These are phyloP conservation scores for Phataginus tricuspis DNA, from an alignment of 2,797 vertebrate genomes.

Conservation along the genomic window DNA sequence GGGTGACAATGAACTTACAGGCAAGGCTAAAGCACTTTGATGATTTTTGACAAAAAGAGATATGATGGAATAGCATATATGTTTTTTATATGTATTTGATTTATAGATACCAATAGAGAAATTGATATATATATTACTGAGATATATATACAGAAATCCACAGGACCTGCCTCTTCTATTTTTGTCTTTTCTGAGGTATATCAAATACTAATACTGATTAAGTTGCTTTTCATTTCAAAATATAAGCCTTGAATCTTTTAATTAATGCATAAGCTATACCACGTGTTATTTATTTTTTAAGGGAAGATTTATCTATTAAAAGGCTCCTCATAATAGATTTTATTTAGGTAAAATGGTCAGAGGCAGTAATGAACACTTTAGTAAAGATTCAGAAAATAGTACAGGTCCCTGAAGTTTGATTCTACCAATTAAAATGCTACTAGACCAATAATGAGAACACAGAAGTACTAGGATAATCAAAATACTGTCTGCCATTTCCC, in stretches of 20 bases:
- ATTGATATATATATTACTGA: neutral
- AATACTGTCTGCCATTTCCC: neutral
- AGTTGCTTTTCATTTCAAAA: constrained; percentile 46
- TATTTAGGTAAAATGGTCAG: neutral
- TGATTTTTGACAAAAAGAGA: neutral
- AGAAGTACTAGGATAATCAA: neutral
- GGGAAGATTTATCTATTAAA: neutral
- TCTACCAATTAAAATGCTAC: neutral
- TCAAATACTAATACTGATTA: neutral
- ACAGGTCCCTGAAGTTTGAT: neutral
- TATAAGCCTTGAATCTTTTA: neutral
- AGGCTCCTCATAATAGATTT: neutral
- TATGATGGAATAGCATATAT: neutral
- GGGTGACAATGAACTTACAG: neutral
- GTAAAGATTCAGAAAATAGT: neutral
- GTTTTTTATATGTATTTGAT: neutral
- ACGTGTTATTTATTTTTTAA: neutral
- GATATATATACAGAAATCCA: neutral
- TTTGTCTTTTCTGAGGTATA: neutral
- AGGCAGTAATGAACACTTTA: neutral
- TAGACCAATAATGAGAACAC: neutral
- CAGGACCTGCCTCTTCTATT: neutral
- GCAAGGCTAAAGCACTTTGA: neutral
- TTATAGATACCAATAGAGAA: neutral
- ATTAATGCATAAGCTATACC: neutral